A percentile compares a stretch with the other conserved stretches of the same genome.
Conservation (phyloP, 2,797 vertebrate species). For the Morelia viridis region DNA sequence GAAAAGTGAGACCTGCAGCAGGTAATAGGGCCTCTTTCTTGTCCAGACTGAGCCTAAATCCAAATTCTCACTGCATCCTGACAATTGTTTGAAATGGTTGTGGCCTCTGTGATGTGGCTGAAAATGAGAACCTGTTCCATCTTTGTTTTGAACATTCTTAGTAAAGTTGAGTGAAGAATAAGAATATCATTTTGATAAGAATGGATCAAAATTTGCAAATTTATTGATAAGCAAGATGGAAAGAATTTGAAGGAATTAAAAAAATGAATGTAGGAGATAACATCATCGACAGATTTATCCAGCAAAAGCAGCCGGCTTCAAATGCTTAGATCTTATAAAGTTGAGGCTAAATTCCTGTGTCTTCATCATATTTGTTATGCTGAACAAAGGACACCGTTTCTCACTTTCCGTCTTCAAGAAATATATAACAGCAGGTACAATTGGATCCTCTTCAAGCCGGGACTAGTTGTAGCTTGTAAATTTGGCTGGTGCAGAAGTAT, state of each 20-base stretch:
- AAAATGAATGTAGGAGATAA: neutral
- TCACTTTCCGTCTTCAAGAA: neutral
- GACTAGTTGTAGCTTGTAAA: neutral
- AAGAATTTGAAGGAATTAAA: neutral
- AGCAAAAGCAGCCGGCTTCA: neutral
- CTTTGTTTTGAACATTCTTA: neutral
- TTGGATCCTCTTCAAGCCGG: neutral
- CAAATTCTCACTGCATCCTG: neutral
- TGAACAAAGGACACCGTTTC: neutral
- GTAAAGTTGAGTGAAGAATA: neutral
- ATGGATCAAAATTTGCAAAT: neutral
- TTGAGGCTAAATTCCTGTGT: neutral
- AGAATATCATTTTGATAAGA: neutral
- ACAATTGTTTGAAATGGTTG: neutral
- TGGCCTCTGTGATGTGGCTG: neutral
- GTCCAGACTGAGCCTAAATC: neutral
- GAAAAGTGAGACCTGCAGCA: neutral
- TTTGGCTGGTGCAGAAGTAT: neutral
- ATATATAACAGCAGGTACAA: neutral
- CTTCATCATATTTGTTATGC: neutral
- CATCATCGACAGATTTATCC: neutral
- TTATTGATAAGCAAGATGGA: neutral
- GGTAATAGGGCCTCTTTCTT: neutral
- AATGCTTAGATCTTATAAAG: neutral
- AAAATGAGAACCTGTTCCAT: neutral